Conservation (phyloP, 1,140 invertebrate species). For the Trachymyrmex septentrionalis region DNA sequence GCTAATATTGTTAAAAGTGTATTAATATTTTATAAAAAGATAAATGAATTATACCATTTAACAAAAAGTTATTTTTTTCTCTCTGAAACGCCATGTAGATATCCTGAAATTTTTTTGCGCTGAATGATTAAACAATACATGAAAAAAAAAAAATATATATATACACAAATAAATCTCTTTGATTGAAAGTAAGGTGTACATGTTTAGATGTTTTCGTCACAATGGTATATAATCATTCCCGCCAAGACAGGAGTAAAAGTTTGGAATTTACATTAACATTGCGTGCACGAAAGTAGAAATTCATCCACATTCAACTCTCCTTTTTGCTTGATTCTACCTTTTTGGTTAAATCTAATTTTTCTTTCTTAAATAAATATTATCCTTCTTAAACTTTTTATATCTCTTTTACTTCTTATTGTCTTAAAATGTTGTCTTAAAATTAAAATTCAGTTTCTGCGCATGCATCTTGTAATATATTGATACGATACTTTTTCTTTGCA, state of each 20-base stretch:
- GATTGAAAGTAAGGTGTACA: background rate
- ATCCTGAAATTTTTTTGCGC: no score
- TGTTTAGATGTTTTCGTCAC: conserved; percentile 37
- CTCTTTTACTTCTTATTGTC: background rate
- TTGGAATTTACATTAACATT: conserved; percentile 51
- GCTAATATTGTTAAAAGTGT: background rate
- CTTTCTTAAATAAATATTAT: conserved; percentile 11
- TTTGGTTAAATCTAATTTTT: conserved; percentile 9
- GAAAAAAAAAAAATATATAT: no score
- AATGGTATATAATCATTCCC: conserved; percentile 45
- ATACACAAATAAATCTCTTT: background rate
- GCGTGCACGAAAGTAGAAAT: conserved; percentile 41
- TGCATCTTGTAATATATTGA: background rate
- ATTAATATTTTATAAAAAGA: no score
- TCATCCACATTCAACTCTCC: conserved; percentile 43
- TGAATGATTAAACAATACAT: no score
- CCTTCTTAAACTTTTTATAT: background rate
- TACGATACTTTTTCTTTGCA: background rate
- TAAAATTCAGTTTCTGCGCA: background rate
- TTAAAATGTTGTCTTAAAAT: background rate
- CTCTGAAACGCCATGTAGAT: no score
- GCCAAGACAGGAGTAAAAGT: conserved; percentile 55
- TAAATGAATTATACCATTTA: no score
- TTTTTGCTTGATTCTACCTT: background rate
- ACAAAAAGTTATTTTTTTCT: no score